These are phyloP conservation scores for Tipula vernalis DNA, from an alignment of 2,888 invertebrate species.

Conservation along the genomic window DNA sequence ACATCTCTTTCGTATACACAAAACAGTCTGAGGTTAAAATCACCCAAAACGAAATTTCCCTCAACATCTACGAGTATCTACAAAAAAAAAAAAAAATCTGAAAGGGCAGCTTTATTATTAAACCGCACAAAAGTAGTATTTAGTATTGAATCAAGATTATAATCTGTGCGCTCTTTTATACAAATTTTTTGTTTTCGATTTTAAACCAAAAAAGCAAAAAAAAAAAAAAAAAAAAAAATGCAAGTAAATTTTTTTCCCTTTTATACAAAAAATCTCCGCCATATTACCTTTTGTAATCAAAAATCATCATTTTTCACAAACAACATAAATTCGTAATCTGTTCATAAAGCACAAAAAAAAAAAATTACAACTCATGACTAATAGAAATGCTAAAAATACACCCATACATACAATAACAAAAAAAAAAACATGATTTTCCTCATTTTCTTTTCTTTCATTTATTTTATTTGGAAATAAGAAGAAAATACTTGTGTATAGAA, in stretches of 20 bases:
- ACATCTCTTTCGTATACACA: not conserved
- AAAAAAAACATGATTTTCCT: not conserved
- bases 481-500: not conserved
- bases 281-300: not conserved
- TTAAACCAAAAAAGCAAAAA: not conserved
- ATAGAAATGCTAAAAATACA: not conserved
- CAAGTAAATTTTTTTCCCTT: not conserved
- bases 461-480: not conserved
- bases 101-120: not conserved
- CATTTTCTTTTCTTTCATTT: not conserved
- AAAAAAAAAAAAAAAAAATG: not conserved
- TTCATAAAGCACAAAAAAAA: not conserved
- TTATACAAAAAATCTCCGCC: not conserved
- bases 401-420: not conserved
- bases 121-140: not conserved
- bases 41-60: not conserved
- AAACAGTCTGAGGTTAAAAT: too few species aligned
- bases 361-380: not conserved
- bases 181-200: not conserved
- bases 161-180: not conserved
- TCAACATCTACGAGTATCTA: too few species aligned
- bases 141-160: not conserved
- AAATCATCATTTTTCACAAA: not conserved
- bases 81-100: not conserved
- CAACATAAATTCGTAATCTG: not conserved